Evolutionary conservation across 1,140 invertebrate genomes (phyloP), one percentile per base, ranked within the genome.

Genomic region (Frieseomelitta varia): DNA sequence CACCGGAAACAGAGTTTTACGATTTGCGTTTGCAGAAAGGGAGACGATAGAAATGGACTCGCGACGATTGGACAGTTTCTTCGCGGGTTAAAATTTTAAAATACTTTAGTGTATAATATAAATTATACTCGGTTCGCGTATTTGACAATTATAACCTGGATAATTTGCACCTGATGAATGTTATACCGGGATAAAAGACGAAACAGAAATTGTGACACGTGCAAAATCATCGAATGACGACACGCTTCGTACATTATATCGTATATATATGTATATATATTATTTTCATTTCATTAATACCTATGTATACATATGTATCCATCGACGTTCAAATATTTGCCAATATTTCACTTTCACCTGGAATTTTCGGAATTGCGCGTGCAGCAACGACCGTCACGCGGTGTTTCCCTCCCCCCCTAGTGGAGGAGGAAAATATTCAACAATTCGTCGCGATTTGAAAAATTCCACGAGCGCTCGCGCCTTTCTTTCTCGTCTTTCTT

Each of bases 271-370:
- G n/a, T 15, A 27, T 11, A 10, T 63, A 6, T 69, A 34, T 69
- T 69, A 69, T 69, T 69, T 69, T 69, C 67, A 39, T 69, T 39
- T 69, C 34, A 39, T 69, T 39, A 69, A 11, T 67, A 69, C 24
- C 39, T 47, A 21, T 56, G 34, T 30, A 67, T 19, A 34, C 19
- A 68, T 34, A 4, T 12, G 11, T 21, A 68, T 30, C 27, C 34
- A 21, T 39, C 67, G 19, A 1, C 34, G 19, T 39, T 39, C 30
- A 69, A 34, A 69, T 69, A 69, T 69, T 69, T 69, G 67, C 34
- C 30, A 69, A 39, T 69, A 69, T 69, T 69, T 69, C 34, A 69
- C 67, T 39, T 69, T 69, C 34, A 39, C 67, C 34, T 69, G 11
- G 34, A 21, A 69, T 69, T 69, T 69, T 39, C 67, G 11, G 12